Evolutionary conservation across 2,797 vertebrate genomes (phyloP).

Genomic region (Chiroxiphia lanceolata): DNA sequence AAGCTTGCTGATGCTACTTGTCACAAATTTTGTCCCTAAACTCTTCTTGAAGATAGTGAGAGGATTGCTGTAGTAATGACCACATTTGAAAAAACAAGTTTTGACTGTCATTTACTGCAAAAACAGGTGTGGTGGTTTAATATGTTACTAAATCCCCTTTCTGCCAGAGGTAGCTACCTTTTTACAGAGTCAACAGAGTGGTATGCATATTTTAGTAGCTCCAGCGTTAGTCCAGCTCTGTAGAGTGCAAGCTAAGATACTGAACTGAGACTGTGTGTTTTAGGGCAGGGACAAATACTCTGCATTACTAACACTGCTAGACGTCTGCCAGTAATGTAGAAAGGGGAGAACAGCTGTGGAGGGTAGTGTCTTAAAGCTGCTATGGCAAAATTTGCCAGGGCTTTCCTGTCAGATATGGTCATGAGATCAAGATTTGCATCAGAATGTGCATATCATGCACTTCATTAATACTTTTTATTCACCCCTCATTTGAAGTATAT

Average conservation of each 20-base stretch:
- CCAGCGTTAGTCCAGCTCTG: neutral
- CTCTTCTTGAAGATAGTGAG: neutral
- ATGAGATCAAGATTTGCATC: neutral
- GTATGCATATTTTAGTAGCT: neutral
- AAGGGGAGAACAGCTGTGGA: neutral
- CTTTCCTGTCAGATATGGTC: neutral
- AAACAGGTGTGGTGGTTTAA: constrained; percentile 49
- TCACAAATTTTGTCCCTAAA: neutral
- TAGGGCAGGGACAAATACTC: neutral
- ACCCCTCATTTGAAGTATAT: neutral
- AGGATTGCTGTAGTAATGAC: neutral
- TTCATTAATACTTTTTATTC: neutral
- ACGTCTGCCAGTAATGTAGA: neutral
- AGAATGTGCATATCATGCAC: neutral
- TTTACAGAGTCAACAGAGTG: neutral
- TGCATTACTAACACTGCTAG: neutral
- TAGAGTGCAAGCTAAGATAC: neutral
- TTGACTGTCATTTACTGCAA: neutral
- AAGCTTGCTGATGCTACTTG: neutral
- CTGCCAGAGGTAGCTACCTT: constrained; percentile 12
- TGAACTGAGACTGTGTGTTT: neutral
- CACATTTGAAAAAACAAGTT: neutral
- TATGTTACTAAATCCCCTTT: constrained; percentile 23
- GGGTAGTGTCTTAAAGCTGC: neutral
- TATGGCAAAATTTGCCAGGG: neutral